phyloP scores from a whole-genome alignment of 2,113 vertebrate species.

The Podilymbus podiceps region DNA sequence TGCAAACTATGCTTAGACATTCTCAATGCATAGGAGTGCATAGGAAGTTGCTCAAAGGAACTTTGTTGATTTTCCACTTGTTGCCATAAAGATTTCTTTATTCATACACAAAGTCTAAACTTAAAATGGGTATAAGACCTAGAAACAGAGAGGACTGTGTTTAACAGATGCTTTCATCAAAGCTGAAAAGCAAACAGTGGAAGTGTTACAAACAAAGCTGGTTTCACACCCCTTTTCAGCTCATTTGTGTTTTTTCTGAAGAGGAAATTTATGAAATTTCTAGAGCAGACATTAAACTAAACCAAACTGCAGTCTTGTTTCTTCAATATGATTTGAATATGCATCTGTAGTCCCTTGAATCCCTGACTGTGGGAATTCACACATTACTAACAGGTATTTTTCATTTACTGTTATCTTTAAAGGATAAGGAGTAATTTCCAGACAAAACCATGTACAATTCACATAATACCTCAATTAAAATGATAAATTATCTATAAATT shows the following conservation, averaged over 20 bases:
- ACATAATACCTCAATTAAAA: constrained; percentile 49
- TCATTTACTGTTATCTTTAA: not conserved
- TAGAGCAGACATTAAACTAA: not conserved
- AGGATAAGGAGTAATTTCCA: not conserved
- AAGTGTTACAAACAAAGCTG: not conserved
- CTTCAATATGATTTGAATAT: not conserved
- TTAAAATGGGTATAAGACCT: not conserved
- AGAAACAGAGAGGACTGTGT: not conserved
- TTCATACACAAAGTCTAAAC: not conserved
- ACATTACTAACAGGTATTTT: not conserved
- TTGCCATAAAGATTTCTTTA: not conserved
- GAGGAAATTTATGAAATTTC: not conserved
- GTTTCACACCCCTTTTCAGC: not conserved
- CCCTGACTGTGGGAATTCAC: not conserved
- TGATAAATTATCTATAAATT: constrained; percentile 43
- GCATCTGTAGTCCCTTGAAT: not conserved
- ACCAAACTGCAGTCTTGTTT: not conserved
- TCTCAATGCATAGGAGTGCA: not conserved
- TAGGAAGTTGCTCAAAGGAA: not conserved
- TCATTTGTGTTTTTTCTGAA: not conserved
- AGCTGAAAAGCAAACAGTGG: not conserved
- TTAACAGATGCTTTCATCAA: not conserved
- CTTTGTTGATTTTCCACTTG: not conserved
- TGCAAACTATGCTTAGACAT: accelerated
- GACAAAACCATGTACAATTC: not conserved